Conservation (phyloP, 2,888 invertebrate species). For the Microdon myrmicae region DNA sequence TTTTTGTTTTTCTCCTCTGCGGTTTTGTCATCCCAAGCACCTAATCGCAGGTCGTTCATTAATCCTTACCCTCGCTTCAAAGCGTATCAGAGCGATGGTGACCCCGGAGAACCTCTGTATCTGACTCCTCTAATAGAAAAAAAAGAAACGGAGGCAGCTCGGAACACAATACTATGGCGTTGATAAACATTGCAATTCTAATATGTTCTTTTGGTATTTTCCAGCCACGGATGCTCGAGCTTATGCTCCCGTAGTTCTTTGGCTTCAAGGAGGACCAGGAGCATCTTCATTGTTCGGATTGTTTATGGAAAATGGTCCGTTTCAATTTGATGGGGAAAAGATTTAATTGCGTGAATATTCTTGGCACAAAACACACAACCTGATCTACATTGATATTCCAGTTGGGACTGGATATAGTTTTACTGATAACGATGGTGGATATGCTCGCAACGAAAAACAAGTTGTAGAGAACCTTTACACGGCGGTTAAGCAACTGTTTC, state of each 20-base stretch:
- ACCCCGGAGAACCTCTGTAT: constrained; percentile 68
- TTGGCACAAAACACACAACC: constrained; percentile 81
- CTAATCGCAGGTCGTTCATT: constrained; percentile 60
- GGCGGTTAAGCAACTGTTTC: constrained; percentile 83
- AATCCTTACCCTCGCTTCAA: constrained; percentile 65
- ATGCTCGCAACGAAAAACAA: constrained; percentile 80
- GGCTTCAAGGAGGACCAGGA: constrained; percentile 90
- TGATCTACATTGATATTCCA: constrained; percentile 93
- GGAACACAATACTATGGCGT: constrained; percentile 78
- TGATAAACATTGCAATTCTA: constrained; percentile 79
- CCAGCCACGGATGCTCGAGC: constrained; percentile 72
- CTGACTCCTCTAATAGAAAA: constrained; percentile 62
- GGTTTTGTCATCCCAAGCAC: background rate
- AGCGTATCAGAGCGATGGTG: constrained; percentile 58
- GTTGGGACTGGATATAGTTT: constrained; percentile 94
- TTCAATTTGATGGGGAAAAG: constrained; percentile 68
- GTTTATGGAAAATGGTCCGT: constrained; percentile 87
- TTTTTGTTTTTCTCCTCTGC: no score
- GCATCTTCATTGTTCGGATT: constrained; percentile 82
- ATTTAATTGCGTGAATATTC: constrained; percentile 74
- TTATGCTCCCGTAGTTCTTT: constrained; percentile 79
- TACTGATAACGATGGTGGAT: constrained; percentile 80
- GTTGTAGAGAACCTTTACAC: constrained; percentile 83
- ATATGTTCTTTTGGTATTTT: constrained; percentile 93
- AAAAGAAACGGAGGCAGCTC: constrained; percentile 65